Conservation (phyloP, 2,888 invertebrate genomes). For the Cataglyphis albicans region DNA sequence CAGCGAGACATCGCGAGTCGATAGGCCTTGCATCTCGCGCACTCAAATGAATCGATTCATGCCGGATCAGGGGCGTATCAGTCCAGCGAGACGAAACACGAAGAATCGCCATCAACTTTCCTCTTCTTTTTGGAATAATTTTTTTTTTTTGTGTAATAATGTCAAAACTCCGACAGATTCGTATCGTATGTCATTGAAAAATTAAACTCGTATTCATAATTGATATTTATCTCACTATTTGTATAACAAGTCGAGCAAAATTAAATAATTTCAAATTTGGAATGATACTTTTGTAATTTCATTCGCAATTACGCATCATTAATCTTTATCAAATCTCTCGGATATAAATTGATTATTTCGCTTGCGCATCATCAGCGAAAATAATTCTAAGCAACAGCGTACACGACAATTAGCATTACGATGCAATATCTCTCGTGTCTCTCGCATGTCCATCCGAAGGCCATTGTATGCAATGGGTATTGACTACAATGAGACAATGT, state of each 20-base stretch:
- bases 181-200: neutral
- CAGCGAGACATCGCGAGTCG: constrained; percentile 23
- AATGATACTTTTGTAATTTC: neutral
- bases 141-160: neutral
- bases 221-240: neutral
- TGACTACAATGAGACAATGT: constrained; percentile 21
- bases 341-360: neutral
- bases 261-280: neutral
- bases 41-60: constrained; percentile 43
- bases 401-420: constrained; percentile 38
- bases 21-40: neutral
- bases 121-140: constrained; percentile 10
- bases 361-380: neutral
- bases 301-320: neutral
- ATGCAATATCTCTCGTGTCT: constrained; percentile 25
- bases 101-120: neutral
- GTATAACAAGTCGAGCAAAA: constrained; percentile 1
- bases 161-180: neutral
- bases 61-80: constrained; percentile 9
- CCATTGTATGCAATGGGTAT: constrained; percentile 34
- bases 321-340: neutral
- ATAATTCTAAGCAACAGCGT: constrained; percentile 16
- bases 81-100: neutral
- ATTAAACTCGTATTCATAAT: neutral
- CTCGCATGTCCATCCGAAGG: constrained; percentile 17